Evolutionary conservation across 2,797 vertebrate genomes (phyloP).

Genomic region (Esox masquinongy): DNA sequence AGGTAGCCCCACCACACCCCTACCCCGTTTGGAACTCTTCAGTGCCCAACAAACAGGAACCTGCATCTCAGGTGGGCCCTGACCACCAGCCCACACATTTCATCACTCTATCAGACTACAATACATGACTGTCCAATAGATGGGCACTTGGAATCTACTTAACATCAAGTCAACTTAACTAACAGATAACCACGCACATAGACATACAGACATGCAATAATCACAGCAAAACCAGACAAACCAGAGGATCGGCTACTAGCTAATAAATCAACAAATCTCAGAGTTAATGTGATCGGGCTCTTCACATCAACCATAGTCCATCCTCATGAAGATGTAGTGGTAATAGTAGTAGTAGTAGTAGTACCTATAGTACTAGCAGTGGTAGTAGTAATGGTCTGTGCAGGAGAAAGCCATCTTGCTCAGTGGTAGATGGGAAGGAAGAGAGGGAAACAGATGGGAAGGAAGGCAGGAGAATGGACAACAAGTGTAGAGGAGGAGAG

Average conservation of each 20-base stretch:
- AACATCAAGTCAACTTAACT: constrained; percentile 68
- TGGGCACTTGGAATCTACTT: constrained; percentile 78
- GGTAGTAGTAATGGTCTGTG: constrained; percentile 48
- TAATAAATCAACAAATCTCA: no score
- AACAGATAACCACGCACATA: not conserved
- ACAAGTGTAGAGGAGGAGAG: constrained; percentile 51
- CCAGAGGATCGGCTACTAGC: no score
- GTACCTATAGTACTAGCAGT: constrained; percentile 45
- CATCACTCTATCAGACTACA: constrained; percentile 63
- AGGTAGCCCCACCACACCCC: not conserved
- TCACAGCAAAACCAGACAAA: no score
- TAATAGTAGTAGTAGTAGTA: no score
- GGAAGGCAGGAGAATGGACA: constrained; percentile 71
- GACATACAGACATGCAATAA: no score
- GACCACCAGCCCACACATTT: constrained; percentile 69
- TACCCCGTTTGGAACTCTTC: not conserved
- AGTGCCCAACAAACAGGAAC: not conserved
- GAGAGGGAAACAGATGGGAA: constrained; percentile 84
- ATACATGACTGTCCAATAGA: constrained; percentile 69
- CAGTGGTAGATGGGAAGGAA: constrained; percentile 78
- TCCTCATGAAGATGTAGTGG: no score
- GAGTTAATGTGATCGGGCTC: no score
- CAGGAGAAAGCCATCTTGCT: constrained; percentile 71
- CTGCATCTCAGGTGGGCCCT: constrained; percentile 61
- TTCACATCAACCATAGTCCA: no score